Evolutionary conservation across 92 coral and sea anemone species (phyloP), one percentile per base, ranked within the genome.

Genomic region (Galaxea fascicularis): DNA sequence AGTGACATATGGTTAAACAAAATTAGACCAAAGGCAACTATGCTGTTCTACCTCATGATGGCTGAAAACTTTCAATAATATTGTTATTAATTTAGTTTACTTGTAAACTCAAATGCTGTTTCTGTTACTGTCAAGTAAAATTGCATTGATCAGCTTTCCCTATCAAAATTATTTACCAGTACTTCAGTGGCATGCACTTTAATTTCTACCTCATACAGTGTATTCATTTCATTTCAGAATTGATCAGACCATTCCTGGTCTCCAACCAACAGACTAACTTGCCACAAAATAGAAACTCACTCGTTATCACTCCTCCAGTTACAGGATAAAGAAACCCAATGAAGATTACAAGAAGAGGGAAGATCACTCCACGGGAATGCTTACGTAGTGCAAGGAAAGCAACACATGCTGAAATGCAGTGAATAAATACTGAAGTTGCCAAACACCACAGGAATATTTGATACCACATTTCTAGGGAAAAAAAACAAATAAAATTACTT

Each of bases 401-500:
- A 74, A 97, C 87, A 74, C 94, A 83, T 26, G 97, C 98, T 45
- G 96, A 98, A 68, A 97, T 84, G 63, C 98, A 97, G 87, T 97
- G 99, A 53, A 97, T 97, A 51, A 97, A 89, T 62, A 97, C 97
- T 58, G 99, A 97, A 18, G 97, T 91, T 71, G 94, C 99, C 51
- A 97, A 78, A 88, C 98, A 92, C 92, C 91, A 95, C 70, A 94
- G 85, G 74, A 97, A 94, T 44, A 97, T 93, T 80, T 84, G 94
- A 85, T 94, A 97, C 99, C 99, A 97, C 99, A 97, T 97, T 58
- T 84, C 99, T 97, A 88, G n/a, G n/a, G n/a, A n/a, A n/a, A 47
- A 62, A 81, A 11, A 74, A 25, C 31, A 54, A 68, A 64, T 3
- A 24, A 82, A 58, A 27, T 35, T 1, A 22, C 17, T 16, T 31